Base-by-base conservation (phyloP, 2,888 invertebrate species). In the Heliconius ismenius region DNA sequence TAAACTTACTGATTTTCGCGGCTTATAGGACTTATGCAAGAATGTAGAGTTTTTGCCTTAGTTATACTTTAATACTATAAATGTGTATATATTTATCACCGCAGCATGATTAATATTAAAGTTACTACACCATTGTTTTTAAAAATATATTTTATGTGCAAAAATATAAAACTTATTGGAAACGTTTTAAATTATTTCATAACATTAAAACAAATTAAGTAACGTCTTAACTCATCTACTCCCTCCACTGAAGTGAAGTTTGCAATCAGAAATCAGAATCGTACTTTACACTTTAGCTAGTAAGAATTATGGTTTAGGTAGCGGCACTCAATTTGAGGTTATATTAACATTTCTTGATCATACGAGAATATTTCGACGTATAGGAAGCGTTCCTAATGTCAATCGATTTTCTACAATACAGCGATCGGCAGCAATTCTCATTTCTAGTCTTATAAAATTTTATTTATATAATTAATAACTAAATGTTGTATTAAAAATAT, bases 181-280 rank as follows among this genome's bases (percentile, higher is more conserved):
- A 43, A 21, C 6, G 11, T 39, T 1, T 36, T 3, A n/a, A 43
- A 62, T 73, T 39, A 73, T 73, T 73, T 73, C 39, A 63, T 73
- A 63, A 73, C 43, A 73, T 11, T 21, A 73, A 73, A 10, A 62
- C 26, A 43, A 43, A 63, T 2, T 62, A 18, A 13, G 4, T 21
- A 10, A 73, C 73, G 81, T 77, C 78, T 63, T 64, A 62, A n/a
- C 54, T 67, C 39, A n/a, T 73, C 74, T 49, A 78, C 65, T 64
- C 70, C 28, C 76, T 77, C 69, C 73, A 75, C 74, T 68, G 76
- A 69, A 77, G 74, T 79, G 81, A 78, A 77, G 77, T 76, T 77
- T 49, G 54, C 32, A 43, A 7, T 60, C 24, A 63, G n/a, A n/a
- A 49, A 49, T 54, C 43, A 69, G 26, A 60, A 39, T 4, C 18